These are phyloP conservation scores for Regulus satrapa DNA, from an alignment of 2,113 vertebrate species.

Conservation along the genomic window DNA sequence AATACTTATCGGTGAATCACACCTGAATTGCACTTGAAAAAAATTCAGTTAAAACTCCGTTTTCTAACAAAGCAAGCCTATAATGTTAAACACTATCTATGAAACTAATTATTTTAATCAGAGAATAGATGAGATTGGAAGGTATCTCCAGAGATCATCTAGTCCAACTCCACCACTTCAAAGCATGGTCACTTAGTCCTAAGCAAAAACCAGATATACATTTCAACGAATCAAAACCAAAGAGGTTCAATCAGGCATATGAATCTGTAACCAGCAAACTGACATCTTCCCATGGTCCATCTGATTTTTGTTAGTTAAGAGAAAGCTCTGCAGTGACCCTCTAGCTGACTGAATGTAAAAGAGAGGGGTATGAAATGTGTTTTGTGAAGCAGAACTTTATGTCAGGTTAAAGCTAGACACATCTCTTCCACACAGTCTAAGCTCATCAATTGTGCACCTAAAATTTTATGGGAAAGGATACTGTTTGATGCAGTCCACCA, in stretches of 20 bases:
- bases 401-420: conserved; percentile 90
- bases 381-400: conserved; percentile 91
- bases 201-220: background rate
- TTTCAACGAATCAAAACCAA: conserved; percentile 57
- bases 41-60: background rate
- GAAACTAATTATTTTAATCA: background rate
- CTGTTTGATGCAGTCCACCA: conserved; percentile 99
- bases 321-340: conserved; percentile 65
- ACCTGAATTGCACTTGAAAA: background rate
- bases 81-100: background rate
- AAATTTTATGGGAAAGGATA: conserved; percentile 99
- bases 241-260: conserved; percentile 14
- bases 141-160: background rate
- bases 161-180: background rate
- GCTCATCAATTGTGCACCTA: conserved; percentile 90
- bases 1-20: background rate
- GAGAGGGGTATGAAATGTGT: conserved; percentile 73
- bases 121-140: background rate
- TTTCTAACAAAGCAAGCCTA: background rate
- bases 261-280: conserved; percentile 13
- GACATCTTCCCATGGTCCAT: conserved; percentile 49
- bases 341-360: conserved; percentile 73
- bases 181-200: background rate
- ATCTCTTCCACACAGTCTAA: conserved; percentile 85
- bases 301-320: conserved; percentile 43